Conservation (phyloP, 2,888 invertebrate species). For the Ctena decussata region DNA sequence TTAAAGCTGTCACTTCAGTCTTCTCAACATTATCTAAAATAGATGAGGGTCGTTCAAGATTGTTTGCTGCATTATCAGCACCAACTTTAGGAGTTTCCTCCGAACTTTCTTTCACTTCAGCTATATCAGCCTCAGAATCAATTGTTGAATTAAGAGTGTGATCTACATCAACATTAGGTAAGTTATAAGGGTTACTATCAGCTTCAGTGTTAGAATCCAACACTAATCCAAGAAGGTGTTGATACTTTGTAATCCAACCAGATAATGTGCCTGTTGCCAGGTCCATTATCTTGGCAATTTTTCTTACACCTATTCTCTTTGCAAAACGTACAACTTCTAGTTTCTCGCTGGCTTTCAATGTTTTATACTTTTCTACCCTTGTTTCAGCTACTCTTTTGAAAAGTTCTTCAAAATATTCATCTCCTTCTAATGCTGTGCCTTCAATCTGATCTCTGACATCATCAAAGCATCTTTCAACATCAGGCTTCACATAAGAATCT, state of each 20-base stretch:
- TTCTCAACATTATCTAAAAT: conserved; percentile 50
- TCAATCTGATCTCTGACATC: conserved; percentile 45
- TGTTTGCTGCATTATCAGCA: neutral
- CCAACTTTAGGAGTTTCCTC: neutral
- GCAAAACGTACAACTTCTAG: conserved; percentile 58
- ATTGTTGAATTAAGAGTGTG: neutral
- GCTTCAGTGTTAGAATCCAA: conserved; percentile 1
- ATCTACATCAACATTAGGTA: neutral
- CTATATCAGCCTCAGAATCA: neutral
- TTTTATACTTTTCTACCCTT: conserved; percentile 57
- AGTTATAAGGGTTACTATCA: neutral
- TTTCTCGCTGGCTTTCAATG: conserved; percentile 60
- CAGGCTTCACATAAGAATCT: conserved; percentile 42
- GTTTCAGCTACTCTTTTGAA: conserved; percentile 51
- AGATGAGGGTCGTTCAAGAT: neutral
- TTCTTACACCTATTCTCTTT: conserved; percentile 56
- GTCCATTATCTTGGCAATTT: conserved; percentile 61
- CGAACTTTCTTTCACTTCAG: neutral
- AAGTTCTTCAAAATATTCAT: conserved; percentile 51
- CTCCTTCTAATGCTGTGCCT: conserved; percentile 41
- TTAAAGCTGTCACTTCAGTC: conserved; percentile 58
- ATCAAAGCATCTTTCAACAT: conserved; percentile 52
- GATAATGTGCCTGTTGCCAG: conserved; percentile 62
- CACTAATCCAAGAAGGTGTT: conserved; percentile 35
- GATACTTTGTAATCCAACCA: conserved; percentile 63